phyloP scores from a whole-genome alignment of 2,888 invertebrate genomes.

The Crossocerus cetratus region DNA sequence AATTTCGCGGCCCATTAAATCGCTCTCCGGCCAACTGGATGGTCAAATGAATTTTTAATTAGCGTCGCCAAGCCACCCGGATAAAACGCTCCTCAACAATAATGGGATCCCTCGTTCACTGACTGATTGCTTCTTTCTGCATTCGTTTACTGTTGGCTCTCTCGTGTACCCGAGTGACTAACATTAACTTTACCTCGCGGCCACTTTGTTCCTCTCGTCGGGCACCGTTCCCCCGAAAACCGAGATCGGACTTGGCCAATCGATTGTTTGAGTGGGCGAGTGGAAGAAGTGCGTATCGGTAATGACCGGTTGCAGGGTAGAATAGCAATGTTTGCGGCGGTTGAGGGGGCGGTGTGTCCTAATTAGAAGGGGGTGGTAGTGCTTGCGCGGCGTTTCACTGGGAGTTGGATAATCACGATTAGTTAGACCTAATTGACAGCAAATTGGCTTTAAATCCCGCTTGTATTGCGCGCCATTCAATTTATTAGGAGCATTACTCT shows the following conservation, averaged over 20 bases:
- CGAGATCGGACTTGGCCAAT: neutral
- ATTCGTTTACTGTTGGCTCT: too few relatives aligned
- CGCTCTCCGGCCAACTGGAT: too few relatives aligned
- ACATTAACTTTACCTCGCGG: too few relatives aligned
- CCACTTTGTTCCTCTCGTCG: too few relatives aligned
- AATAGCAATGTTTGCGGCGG: constrained; percentile 1
- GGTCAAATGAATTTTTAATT: neutral
- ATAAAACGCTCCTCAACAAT: too few relatives aligned
- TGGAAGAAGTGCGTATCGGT: too few relatives aligned
- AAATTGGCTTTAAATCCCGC: neutral
- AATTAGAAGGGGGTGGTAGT: neutral
- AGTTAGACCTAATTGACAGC: constrained; percentile 3
- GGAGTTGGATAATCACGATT: neutral
- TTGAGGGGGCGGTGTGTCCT: neutral
- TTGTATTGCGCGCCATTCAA: neutral
- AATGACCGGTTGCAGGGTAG: neutral
- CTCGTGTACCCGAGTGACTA: too few relatives aligned
- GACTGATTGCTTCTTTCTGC: too few relatives aligned
- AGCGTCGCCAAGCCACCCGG: too few relatives aligned
- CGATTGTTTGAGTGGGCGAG: neutral
- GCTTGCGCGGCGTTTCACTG: neutral
- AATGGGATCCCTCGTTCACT: too few relatives aligned
- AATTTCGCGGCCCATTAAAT: neutral
- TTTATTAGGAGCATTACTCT: neutral
- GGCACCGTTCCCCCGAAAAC: too few relatives aligned